These are phyloP conservation scores for Rhodinocichla rosea DNA, from an alignment of 2,113 vertebrate species.

Conservation along the genomic window DNA sequence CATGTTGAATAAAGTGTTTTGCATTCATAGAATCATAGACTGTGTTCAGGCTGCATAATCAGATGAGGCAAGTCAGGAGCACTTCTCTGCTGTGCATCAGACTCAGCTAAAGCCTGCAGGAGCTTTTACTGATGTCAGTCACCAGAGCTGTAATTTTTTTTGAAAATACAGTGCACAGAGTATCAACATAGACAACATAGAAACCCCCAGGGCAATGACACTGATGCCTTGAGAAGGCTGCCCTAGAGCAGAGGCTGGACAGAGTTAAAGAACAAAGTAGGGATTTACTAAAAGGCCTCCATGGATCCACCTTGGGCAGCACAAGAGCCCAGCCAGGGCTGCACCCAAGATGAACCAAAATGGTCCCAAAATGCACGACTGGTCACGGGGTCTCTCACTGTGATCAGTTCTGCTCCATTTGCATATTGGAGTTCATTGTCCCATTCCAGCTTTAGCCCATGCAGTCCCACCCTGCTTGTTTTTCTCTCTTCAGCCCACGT, in stretches of 20 bases:
- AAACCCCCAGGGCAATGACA: background rate
- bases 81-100: background rate
- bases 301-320: background rate
- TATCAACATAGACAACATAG: accelerated
- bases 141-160: background rate
- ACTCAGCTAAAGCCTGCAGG: background rate
- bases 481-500: background rate
- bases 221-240: background rate
- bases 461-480: background rate
- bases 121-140: background rate
- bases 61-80: background rate
- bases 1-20: background rate
- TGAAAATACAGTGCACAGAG: background rate
- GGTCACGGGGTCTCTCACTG: accelerated
- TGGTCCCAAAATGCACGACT: accelerated
- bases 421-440: background rate
- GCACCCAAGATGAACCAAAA: background rate
- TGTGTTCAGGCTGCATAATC: background rate
- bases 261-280: accelerated
- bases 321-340: background rate
- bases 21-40: background rate
- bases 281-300: background rate
- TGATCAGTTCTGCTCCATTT: background rate
- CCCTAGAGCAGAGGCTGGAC: background rate
- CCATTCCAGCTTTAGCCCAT: background rate